Percentiles rank a stretch among this genome's conserved stretches.
These are phyloP conservation scores for Amblyraja radiata DNA, from an alignment of 2,797 vertebrate genomes.

Conservation along the genomic window DNA sequence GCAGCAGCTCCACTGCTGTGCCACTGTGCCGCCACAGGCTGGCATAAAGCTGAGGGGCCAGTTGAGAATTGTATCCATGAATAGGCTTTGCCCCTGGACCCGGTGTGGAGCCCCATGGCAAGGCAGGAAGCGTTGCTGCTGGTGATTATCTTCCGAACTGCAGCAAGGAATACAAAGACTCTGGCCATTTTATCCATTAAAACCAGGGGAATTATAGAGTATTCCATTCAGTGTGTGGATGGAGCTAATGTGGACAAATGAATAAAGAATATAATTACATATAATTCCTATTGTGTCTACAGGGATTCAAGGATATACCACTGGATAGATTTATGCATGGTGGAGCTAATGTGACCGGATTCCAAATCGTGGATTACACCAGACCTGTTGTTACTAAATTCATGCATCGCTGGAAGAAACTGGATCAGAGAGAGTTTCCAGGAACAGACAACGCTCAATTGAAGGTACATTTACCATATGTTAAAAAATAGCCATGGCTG, in stretches of 20 bases:
- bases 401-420: conserved; percentile 98
- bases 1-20: too few species aligned
- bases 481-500: background rate
- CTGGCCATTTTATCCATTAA: background rate
- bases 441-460: conserved; percentile 85
- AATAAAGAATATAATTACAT: background rate
- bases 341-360: conserved; percentile 94
- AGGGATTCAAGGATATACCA: conserved; percentile 98
- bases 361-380: conserved; percentile 94
- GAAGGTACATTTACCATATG: conserved; percentile 65
- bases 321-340: conserved; percentile 97
- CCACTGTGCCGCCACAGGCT: too few species aligned
- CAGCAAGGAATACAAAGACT: too few species aligned
- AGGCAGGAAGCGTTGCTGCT: too few species aligned
- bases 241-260: background rate
- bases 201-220: background rate
- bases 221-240: background rate
- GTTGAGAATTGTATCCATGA: too few species aligned
- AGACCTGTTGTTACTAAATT: conserved; percentile 89
- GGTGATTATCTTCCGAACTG: too few species aligned
- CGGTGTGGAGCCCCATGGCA: too few species aligned
- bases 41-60: too few species aligned
- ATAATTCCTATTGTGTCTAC: conserved; percentile 38
- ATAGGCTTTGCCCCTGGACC: too few species aligned
- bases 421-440: conserved; percentile 96